These are phyloP conservation scores for Archips xylosteana DNA, from an alignment of 2,888 invertebrate genomes.

Conservation along the genomic window DNA sequence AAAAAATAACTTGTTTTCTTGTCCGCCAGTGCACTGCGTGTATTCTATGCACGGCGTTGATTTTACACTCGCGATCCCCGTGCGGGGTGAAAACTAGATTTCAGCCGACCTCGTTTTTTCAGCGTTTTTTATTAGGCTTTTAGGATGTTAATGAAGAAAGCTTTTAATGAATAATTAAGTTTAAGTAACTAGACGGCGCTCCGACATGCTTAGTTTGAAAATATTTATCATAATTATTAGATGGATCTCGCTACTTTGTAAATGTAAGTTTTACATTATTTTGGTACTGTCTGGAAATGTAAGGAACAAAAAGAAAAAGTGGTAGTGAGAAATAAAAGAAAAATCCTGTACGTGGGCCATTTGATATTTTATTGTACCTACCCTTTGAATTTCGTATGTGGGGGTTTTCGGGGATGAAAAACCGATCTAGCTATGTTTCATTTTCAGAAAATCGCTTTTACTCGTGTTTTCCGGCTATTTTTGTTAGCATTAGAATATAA, in stretches of 20 bases:
- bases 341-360: no score
- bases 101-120: constrained; percentile 27
- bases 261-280: background rate
- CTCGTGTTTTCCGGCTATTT: no score
- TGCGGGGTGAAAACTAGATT: constrained; percentile 35
- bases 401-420: no score
- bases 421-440: no score
- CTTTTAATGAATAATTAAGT: constrained; percentile 39
- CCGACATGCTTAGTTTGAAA: constrained; percentile 9
- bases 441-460: no score
- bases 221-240: constrained; percentile 32
- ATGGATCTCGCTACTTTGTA: constrained; percentile 8
- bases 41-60: constrained; percentile 11
- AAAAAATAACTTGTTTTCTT: background rate
- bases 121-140: constrained; percentile 25
- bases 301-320: no score
- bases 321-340: no score
- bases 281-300: no score
- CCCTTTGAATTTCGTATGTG: no score
- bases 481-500: no score
- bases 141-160: constrained; percentile 28
- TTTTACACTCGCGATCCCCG: constrained; percentile 27
- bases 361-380: no score
- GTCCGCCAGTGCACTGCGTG: constrained; percentile 12
- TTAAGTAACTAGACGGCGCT: constrained; percentile 29